Base-by-base conservation (phyloP, 1,140 invertebrate genomes). In the Penaeus indicus region DNA sequence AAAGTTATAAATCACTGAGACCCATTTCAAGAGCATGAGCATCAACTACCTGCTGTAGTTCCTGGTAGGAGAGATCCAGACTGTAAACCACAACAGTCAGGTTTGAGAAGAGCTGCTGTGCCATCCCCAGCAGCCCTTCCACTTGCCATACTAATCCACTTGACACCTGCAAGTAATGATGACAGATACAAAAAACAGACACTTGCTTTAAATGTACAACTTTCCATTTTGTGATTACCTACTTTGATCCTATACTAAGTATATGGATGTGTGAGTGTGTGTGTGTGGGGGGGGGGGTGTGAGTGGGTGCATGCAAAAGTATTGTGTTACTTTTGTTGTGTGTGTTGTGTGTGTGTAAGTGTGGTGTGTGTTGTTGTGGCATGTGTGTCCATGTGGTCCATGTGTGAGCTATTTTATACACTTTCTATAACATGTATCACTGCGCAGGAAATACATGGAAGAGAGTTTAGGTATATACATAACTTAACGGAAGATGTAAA, bases 21-120 rank as follows among this genome's bases (percentile, higher is more conserved):
- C 38, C 38, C 38, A 21, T 13, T 42, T 54, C 47, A 38, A 61
- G 54, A 60, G 18, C 47, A 47, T 13, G 13, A 7, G 7, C 7
- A 27, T 22, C 25, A 27, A 32, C 22, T 63, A 88, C 86, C 92
- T 94, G 94, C 93, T 94, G 93, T 85, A 95, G 93, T 84, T 95
- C 38, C 38, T 8, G 38, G 38, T 4, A 16, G 21, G 85, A 27
- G 22, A 88, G 64, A 75, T 88, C 86, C 16, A 88, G 79, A 60
- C 97, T 96, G 93, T 97, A 98, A 81, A 98, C 94, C 84, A 97
- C 93, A 90, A 97, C 93, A 88, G 95, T 95, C 91, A 96, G 95
- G 92, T 96, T 96, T 64, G 96, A 95, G 90, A 97, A 94, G 92
- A 95, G 95, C 47, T 95, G 95, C 8, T 95, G 95, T 60, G 96